Base-by-base conservation (phyloP, 2,888 invertebrate genomes). In the Anoncus sp. region DNA sequence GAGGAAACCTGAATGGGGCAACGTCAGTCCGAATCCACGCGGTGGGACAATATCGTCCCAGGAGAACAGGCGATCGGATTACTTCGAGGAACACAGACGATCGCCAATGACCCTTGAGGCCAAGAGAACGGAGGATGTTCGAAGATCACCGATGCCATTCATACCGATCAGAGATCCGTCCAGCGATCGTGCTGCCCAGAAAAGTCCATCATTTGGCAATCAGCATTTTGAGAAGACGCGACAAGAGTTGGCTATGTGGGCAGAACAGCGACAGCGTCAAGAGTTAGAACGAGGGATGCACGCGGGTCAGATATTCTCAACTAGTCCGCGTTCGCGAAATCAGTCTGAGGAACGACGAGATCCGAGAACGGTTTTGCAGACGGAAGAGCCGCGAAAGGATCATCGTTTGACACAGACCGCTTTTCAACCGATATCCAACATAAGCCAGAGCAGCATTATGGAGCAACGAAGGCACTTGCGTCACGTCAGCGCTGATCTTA, bases 201-300 rank as follows among this genome's bases (percentile, higher is more conserved):
- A 91, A 55, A 90, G 86, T 51, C 88, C 89, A 0, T 87, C 89
- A 3, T 86, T 90, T 43, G 82, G 85, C 0, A 88, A 86, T 81
- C 91, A 90, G 69, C 88, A 87, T 35, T 91, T 91, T 14, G 91
- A 91, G 49, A 91, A 91, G 51, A 90, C 91, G 5, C 84, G 90
- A 45, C 90, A 90, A 45, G 90, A 91, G 53, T 70, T 91, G 35
- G 90, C 88, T 0, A 88, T 90, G 73, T 91, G 91, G 91, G 90
- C 90, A 0, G 91, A 91, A 66, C 90, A 91, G 55, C 83, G 90
- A 31, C 91, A 91, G 45, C 84, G 90, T n/a, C 91, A 90, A 53
- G 91, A 91, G 14, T 72, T 89, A 9, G 91, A 91, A 69, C 85
- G 87, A 24, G 87, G 81, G 7, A 84, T 89, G 20, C 84, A 81